Conservation (phyloP, 2,113 vertebrate species). For the Centropus unirufus region DNA sequence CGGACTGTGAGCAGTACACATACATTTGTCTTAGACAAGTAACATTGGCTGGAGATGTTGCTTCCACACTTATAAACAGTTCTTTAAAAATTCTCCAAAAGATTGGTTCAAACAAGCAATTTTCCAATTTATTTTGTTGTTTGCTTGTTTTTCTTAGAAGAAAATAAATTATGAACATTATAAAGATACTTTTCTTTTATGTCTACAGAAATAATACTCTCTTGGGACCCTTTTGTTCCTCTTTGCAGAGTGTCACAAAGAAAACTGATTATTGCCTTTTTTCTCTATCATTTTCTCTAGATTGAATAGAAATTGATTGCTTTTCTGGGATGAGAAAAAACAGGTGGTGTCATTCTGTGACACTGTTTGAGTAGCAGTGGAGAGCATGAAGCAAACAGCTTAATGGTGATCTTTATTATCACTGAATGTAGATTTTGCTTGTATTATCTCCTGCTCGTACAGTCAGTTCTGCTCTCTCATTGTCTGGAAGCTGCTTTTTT, state of each 20-base stretch:
- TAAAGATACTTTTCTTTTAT: not conserved
- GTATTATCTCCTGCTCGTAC: not conserved
- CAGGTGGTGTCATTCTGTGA: not conserved
- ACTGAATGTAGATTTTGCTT: not conserved
- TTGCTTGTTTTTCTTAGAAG: not conserved
- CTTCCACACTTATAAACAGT: not conserved
- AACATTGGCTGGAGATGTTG: not conserved
- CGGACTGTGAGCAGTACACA: not conserved
- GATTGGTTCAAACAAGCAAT: not conserved
- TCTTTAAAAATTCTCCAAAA: not conserved
- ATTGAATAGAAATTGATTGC: not conserved
- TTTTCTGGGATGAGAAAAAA: not conserved
- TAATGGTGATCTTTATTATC: not conserved
- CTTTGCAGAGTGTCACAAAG: not conserved
- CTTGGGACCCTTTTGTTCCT: not conserved
- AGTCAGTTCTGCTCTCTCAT: not conserved
- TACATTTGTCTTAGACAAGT: not conserved
- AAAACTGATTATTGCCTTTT: not conserved
- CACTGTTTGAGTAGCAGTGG: not conserved
- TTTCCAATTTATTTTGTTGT: not conserved
- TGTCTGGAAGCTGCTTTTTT: not conserved
- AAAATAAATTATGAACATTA: not conserved
- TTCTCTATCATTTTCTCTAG: not conserved
- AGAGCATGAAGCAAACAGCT: not conserved
- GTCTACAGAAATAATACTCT: not conserved